These are phyloP conservation scores for Meteorus sp. DNA, from an alignment of 1,140 invertebrate genomes.

Conservation along the genomic window DNA sequence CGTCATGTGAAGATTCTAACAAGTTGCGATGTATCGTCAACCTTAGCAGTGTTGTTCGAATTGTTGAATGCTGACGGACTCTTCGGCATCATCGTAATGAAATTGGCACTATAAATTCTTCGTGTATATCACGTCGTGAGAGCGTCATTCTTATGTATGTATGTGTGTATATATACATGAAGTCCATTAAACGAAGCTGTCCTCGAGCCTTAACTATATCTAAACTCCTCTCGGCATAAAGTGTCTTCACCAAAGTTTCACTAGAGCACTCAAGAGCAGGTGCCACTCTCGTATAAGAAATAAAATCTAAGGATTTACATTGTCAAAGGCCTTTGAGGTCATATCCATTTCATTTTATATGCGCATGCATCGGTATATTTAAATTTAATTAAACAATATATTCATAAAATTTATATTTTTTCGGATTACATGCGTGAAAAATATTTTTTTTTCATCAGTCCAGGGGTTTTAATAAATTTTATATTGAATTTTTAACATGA, in stretches of 20 bases:
- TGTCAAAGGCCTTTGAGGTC: not conserved
- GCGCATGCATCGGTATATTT: not conserved
- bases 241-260: too few species aligned
- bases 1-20: too few species aligned
- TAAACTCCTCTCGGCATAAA: not conserved
- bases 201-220: slow-evolving; percentile 1
- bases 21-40: too few species aligned
- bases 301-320: slow-evolving; percentile 7
- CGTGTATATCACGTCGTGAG: not conserved
- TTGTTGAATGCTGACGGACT: too few species aligned
- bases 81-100: too few species aligned
- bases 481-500: too few species aligned
- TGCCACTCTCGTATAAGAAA: slow-evolving; percentile 6
- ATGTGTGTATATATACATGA: slow-evolving; percentile 10
- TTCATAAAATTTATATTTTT: too few species aligned
- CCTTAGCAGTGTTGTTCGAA: too few species aligned
- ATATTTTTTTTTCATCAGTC: not conserved
- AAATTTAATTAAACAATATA: slow-evolving; percentile 19
- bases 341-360: not conserved
- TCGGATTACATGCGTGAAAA: too few species aligned
- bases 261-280: slow-evolving; percentile 12
- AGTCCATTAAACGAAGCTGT: slow-evolving; percentile 26
- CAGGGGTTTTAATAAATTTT: too few species aligned
- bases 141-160: not conserved
- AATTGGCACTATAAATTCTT: too few species aligned